Evolutionary conservation across 2,888 invertebrate species (phyloP), one percentile per base, ranked within the genome.

Genomic region (Campoplex capitator): DNA sequence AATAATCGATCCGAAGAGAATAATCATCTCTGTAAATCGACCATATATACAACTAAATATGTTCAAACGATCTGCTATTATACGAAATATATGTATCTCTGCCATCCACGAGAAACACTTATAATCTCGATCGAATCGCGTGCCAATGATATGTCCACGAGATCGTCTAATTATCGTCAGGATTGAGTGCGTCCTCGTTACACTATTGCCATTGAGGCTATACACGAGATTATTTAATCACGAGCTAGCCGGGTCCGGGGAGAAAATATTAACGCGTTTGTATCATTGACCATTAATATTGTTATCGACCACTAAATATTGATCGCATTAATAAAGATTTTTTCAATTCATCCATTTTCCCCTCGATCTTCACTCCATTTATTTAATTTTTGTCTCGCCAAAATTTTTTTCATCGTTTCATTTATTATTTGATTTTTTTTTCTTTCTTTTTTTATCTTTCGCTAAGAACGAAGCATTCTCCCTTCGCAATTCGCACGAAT

Each of bases 111-210:
- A 38, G 28, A 48, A 28, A 62, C 62, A 32, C 23, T 28, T 28
- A 28, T 71, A 71, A 54, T 54, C 35, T 38, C 81, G 67, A 68
- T 81, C 16, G 67, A 68, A 74, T 81, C 81, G 81, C 81, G 81
- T 81, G 80, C 54, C 67, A 75, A 81, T 75, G 51, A 81, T 56
- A 54, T 67, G 81, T 54, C 81, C 74, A 28, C 81, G 74, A 54
- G 74, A 81, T 81, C 74, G 56, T 74, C 74, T 83, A 83, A 76
- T 83, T 83, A 83, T 62, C 75, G 58, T 45, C 38, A 67, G 67
- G 81, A 81, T 74, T 35, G 74, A 75, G 38, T 67, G 23, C 23
- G 74, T 67, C 45, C 42, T 62, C 62, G 56, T 62, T 62, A 38
- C 75, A 45, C 3, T 62, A 54, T 62, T 75, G 18, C 18, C 58